Evolutionary conservation across 1,140 invertebrate species (phyloP).

Genomic region (Panagrolaimus sp.): DNA sequence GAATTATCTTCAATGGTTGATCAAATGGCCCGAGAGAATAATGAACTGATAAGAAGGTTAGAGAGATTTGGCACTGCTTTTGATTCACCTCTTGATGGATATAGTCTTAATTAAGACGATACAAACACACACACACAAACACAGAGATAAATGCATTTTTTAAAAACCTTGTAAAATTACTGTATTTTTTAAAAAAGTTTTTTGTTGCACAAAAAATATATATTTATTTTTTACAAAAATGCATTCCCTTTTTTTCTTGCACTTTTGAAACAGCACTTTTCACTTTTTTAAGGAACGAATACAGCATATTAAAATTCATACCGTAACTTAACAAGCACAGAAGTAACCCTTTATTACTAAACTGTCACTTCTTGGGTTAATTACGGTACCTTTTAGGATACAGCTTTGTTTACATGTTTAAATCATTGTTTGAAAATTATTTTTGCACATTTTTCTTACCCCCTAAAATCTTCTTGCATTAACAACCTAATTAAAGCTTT

Average conservation of each 20-base stretch:
- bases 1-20: conserved; percentile 9
- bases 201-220: too few relatives aligned
- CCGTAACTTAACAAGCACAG: too few relatives aligned
- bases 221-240: too few relatives aligned
- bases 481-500: background rate
- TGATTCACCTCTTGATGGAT: conserved; percentile 12
- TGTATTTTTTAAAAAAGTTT: too few relatives aligned
- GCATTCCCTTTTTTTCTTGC: too few relatives aligned
- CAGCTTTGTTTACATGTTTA: background rate
- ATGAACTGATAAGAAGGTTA: conserved; percentile 13
- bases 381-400: background rate
- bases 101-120: background rate
- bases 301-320: too few relatives aligned
- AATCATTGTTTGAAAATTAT: background rate
- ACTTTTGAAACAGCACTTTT: too few relatives aligned
- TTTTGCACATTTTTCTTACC: background rate
- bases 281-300: too few relatives aligned
- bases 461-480: background rate
- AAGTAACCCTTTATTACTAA: too few relatives aligned
- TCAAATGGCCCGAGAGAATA: conserved; percentile 8
- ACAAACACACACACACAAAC: background rate
- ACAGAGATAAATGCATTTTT: too few relatives aligned
- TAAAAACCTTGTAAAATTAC: too few relatives aligned
- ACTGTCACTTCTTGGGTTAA: too few relatives aligned
- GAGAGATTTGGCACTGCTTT: conserved; percentile 9